Base-by-base conservation (phyloP, 2,113 vertebrate genomes). In the Cyanocitta stelleri region DNA sequence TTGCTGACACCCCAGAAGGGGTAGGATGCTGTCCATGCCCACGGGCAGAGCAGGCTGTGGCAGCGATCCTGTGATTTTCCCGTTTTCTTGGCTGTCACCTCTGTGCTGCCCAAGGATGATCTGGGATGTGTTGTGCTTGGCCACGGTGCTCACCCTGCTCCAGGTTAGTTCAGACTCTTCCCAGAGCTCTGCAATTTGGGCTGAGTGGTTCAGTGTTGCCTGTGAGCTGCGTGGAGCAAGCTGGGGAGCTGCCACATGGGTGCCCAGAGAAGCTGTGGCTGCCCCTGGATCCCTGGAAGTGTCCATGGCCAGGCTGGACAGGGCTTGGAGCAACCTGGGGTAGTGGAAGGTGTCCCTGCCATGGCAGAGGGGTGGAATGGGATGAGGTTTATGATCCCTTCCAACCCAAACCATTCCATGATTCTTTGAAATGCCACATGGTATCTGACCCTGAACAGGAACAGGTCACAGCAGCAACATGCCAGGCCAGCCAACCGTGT, bases 241-340 rank as follows among this genome's bases (percentile, higher is more conserved):
- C 16, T 24, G 73, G 35, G 41, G n/a, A 58, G 56, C 7, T 74
- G 69, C 64, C 16, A 11, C 1, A 1, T 41, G 77, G 43, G 2
- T 75, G 37, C 11, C 39, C 87, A 75, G 87, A 69, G 78, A 3
- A 62, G 87, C 78, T 89, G 55, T 26, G 87, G 48, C 54, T 69
- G 78, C 21, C 30, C n/a, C 78, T 48, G 48, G 13, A 26, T n/a
- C 69, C 62, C 71, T 62, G 63, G 20, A 1, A 62, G 5, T 55
- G 48, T 1, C n/a, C 55, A 26, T 23, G n/a, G 26, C 48, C 48
- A 41, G 71, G 14, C 0, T 76, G 54, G 51, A 51, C 0, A 0
- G 26, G 30, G 2, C 43, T 80, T 56, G 77, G 48, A 55, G 30
- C 39, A 15, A 0, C 39, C n/a, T 83, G 78, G n/a, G 39, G 0